A percentile compares a stretch with the other conserved stretches of the same genome.
Conservation (phyloP, 2,113 vertebrate genomes). For the Addax nasomaculatus region DNA sequence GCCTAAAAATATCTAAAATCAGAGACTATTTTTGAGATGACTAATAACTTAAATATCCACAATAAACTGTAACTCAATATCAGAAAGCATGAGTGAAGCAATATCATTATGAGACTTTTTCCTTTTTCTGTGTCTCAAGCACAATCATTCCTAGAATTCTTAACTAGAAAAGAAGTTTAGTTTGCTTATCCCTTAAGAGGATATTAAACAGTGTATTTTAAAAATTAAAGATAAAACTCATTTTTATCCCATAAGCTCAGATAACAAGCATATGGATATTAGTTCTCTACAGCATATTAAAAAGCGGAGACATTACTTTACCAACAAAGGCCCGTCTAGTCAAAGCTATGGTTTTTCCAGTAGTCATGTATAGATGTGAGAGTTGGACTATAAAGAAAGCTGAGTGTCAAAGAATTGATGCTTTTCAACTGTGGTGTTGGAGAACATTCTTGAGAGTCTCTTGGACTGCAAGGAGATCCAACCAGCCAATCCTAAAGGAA, state of each 20-base stretch:
- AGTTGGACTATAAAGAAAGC: background rate
- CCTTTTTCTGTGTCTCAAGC: background rate
- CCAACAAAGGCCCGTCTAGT: background rate
- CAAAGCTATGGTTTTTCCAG: background rate
- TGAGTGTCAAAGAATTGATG: background rate
- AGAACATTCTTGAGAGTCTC: background rate
- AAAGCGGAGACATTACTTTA: background rate
- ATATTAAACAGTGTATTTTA: background rate
- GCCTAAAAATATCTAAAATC: conserved; percentile 55
- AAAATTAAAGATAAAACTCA: background rate
- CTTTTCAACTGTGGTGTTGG: background rate
- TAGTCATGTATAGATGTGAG: background rate
- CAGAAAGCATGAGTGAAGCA: conserved; percentile 27
- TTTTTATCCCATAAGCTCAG: background rate
- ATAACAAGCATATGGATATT: background rate
- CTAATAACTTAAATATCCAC: conserved; percentile 55
- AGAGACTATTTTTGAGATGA: conserved; percentile 55
- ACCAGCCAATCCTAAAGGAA: background rate
- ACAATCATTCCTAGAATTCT: conserved; percentile 2
- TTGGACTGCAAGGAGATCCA: background rate
- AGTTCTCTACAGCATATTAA: background rate
- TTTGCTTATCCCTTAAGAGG: conserved; percentile 2
- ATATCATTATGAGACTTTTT: background rate
- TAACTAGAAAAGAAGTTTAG: conserved; percentile 25
- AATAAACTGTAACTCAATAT: conserved; percentile 28